Evolutionary conservation across 2,113 vertebrate species (phyloP).

Genomic region (Seriola aureovittata): DNA sequence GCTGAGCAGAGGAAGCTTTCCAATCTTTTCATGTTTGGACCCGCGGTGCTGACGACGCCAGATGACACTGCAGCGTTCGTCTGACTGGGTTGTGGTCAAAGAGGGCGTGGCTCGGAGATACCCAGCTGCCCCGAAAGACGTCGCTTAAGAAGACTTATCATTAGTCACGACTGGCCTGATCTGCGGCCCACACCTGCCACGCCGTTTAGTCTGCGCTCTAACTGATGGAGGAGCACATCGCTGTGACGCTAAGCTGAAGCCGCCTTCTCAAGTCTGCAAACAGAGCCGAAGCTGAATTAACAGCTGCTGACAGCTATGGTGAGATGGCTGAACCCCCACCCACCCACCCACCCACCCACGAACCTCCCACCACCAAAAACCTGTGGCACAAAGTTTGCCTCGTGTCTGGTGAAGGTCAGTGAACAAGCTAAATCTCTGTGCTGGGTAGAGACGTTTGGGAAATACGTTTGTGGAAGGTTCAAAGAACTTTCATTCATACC

Average conservation of each 20-base stretch:
- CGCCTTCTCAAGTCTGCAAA: conserved; percentile 42
- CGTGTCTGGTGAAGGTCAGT: conserved; percentile 19
- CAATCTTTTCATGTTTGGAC: neutral
- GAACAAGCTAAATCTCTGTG: neutral
- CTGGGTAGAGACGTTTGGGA: neutral
- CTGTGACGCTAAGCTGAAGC: conserved; percentile 51
- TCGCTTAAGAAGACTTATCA: conserved; percentile 48
- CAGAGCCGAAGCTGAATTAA: conserved; percentile 15
- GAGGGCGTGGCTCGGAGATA: neutral
- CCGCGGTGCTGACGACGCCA: neutral
- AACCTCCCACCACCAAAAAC: neutral
- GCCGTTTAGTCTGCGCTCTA: neutral
- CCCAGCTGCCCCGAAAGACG: neutral
- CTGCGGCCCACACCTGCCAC: conserved; percentile 41
- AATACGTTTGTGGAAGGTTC: neutral
- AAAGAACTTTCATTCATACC: neutral
- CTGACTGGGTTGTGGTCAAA: conserved; percentile 3
- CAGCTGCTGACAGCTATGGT: conserved; percentile 1
- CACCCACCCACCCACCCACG: no score
- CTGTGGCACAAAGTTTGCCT: neutral
- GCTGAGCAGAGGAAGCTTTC: conserved; percentile 2
- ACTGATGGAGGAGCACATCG: conserved; percentile 34
- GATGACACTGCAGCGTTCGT: neutral
- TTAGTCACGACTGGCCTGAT: conserved; percentile 59
- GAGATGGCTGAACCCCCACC: neutral